Evolutionary conservation across 2,797 vertebrate species (phyloP), one percentile per base, ranked within the genome.

Genomic region (Somateria mollissima): DNA sequence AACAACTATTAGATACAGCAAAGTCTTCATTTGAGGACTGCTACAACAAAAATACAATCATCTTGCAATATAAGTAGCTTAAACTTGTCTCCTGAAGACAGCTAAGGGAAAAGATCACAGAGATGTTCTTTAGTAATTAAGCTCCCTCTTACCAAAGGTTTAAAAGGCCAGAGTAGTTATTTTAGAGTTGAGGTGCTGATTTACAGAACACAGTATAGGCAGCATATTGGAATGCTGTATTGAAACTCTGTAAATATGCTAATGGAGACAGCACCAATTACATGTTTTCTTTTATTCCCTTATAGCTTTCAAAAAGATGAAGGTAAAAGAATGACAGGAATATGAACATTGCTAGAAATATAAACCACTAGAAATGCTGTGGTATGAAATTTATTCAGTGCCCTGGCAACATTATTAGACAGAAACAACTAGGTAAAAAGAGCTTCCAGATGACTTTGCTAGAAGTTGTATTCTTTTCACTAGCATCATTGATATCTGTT

Each of bases 201-300:
- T 19, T 43, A 58, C 28, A 20, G 30, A 82, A 75, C 5, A 3
- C 11, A 66, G 27, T 79, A 76, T 43, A 28, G 67, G 15, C 34
- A 87, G 53, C 81, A 76, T 60, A 84, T 79, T 87, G 87, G 87
- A 71, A 66, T 8, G 43, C 14, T 73, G 21, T 47, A 45, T 19
- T 45, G 18, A 37, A 70, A 9, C 27, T 87, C 74, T 64, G 27
- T 58, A 89, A 95, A 93, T 90, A 89, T 82, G 78, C 81, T 93
- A 89, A 94, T 73, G 8, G 10, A 49, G 36, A 67, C 27, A 62
- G 64, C 21, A 90, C 32, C 71, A 84, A 64, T 84, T 95, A 66
- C 24, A 87, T 41, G 36, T 73, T 84, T 90, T 64, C 39, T 84
- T 91, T 47, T 73, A 79, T 43, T 90, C 71, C 53, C 53, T 64